A percentile compares a stretch with the other conserved stretches of the same genome.
These are phyloP conservation scores for Apus apus DNA, from an alignment of 2,113 vertebrate genomes.

Conservation along the genomic window DNA sequence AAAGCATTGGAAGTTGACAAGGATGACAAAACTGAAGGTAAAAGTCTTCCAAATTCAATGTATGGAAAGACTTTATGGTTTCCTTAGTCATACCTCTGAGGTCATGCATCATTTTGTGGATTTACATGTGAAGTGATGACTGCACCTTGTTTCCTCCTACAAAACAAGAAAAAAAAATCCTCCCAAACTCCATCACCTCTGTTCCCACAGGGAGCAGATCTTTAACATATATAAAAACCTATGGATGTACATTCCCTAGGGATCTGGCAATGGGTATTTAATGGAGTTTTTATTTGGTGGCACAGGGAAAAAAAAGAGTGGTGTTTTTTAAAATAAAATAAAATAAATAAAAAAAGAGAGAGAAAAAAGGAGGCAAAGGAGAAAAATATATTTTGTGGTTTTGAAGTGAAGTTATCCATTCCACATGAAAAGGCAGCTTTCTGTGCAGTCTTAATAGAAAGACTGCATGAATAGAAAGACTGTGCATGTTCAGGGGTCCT, in stretches of 20 bases:
- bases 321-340: no score
- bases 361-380: background rate
- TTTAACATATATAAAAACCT: background rate
- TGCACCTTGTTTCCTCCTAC: background rate
- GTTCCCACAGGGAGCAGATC: background rate
- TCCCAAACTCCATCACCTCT: background rate
- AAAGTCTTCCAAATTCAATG: background rate
- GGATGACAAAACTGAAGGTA: background rate
- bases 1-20: background rate
- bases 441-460: background rate
- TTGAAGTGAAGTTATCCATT: background rate
- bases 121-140: background rate
- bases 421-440: background rate
- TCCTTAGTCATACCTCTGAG: background rate
- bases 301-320: background rate
- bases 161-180: background rate
- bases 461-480: no score
- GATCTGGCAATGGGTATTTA: background rate
- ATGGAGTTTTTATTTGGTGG: background rate
- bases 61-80: background rate
- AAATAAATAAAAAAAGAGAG: background rate
- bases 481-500: background rate
- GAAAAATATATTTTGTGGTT: background rate
- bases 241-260: background rate
- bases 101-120: accelerated